These are phyloP conservation scores for Eueremaeus valkanovi DNA, from an alignment of 2,888 invertebrate species.

Conservation along the genomic window DNA sequence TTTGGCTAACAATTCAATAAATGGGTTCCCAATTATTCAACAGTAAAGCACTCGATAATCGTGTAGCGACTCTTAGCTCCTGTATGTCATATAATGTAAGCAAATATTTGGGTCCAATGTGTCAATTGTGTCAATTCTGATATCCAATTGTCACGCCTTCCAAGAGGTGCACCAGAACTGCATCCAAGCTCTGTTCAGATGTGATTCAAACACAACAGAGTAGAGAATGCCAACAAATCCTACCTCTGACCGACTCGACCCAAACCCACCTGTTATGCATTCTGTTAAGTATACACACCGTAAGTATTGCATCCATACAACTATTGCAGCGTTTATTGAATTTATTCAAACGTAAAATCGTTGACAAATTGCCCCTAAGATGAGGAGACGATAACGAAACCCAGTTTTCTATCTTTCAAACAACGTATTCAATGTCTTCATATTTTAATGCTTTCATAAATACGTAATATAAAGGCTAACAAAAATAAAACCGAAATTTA, in stretches of 20 bases:
- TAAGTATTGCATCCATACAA: too few relatives aligned
- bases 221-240: background rate
- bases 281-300: background rate
- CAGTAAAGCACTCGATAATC: constrained; percentile 26
- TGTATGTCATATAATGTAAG: constrained; percentile 26
- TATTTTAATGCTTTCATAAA: too few relatives aligned
- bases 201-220: background rate
- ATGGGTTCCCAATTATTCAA: constrained; percentile 15
- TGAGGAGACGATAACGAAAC: background rate
- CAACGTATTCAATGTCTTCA: too few relatives aligned
- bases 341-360: constrained; percentile 18
- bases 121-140: constrained; percentile 11
- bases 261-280: constrained; percentile 16
- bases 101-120: constrained; percentile 25
- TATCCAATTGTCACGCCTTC: constrained; percentile 20
- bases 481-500: too few relatives aligned
- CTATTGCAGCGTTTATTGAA: constrained; percentile 20
- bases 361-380: constrained; percentile 18
- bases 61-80: background rate
- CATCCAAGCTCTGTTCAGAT: background rate
- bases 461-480: too few relatives aligned
- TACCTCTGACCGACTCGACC: constrained; percentile 13
- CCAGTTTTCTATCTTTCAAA: too few relatives aligned
- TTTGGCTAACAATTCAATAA: background rate
- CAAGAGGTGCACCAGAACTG: constrained; percentile 2